Base-by-base conservation (phyloP, 2,113 vertebrate species). In the Oryzias celebensis region DNA sequence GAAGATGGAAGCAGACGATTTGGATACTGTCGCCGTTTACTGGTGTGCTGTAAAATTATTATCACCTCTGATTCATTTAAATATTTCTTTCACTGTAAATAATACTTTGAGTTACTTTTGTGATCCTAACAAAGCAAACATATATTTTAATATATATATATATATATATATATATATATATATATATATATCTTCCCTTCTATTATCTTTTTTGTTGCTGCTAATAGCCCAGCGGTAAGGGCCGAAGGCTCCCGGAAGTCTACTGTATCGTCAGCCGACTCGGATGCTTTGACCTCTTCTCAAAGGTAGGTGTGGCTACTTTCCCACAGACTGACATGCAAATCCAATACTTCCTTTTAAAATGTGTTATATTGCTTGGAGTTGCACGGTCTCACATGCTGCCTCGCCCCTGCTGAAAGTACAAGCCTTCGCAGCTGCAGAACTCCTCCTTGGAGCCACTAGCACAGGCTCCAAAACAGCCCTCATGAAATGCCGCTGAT, bases 221-320 rank as follows among this genome's bases (percentile, higher is more conserved):
- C 64, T 78, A 62, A 60, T 70, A 93, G 92, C 97, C 95, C 72
- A 95, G 93, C 58, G 96, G 97, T 73, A 98, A 97, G 89, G 96
- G 95, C 49, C 93, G 96, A 57, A 92, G 95, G 59, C 94, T 99
- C 49, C 97, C 97, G 16, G 97, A 99, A 81, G 97, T 98, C 36
- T 98, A 98, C 91, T 99, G 97, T 89, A 98, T 98, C 16, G 94
- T 99, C 79, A 99, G 97, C 86, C 94, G 95, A 23, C 92, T 98
- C 56, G 95, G 97, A 22, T 99, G 97, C 88, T 99, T 98, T 74
- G 95, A 94, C 78, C 96, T 99, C 79, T 99, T 98, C 80, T 99
- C 97, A 2, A 98, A 97, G 94, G 97, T 97, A 88, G 22, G 53
- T n/a, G 41, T 22, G 6, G 13, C 6, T 10, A 48, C 23, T 46